Conservation (phyloP, 2,888 invertebrate genomes). For the Syrphus vitripennis region DNA sequence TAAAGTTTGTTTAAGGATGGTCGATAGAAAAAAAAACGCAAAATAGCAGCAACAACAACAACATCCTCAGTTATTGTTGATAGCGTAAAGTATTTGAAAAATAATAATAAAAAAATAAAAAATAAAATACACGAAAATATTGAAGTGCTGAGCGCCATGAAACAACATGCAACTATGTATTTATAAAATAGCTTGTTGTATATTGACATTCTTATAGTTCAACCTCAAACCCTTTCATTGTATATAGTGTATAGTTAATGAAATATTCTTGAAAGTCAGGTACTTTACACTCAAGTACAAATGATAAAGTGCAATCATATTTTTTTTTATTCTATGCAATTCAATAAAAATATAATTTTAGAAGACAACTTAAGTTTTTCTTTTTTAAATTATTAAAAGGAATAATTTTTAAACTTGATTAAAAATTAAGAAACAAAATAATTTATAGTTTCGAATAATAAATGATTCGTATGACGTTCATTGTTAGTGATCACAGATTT, state of each 20-base stretch:
- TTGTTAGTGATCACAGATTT: too few species aligned
- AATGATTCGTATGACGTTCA: too few species aligned
- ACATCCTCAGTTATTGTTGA: not conserved
- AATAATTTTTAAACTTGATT: too few species aligned
- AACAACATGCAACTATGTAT: not conserved
- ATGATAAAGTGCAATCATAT: not conserved
- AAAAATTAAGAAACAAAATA: too few species aligned
- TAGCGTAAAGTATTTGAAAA: not conserved
- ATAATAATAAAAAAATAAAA: not conserved
- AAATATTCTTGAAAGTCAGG: not conserved
- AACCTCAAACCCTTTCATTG: not conserved
- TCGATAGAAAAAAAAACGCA: constrained; percentile 10
- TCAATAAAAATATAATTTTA: not conserved
- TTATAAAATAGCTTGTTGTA: too few species aligned
- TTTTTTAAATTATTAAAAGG: not conserved
- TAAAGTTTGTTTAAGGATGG: constrained; percentile 5
- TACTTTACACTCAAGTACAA: not conserved
- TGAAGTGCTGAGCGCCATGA: not conserved
- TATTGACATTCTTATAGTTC: not conserved
- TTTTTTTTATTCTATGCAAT: not conserved
- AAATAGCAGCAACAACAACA: not conserved
- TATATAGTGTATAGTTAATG: not conserved
- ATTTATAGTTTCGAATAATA: too few species aligned
- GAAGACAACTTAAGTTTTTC: not conserved
- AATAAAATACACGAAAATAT: not conserved